Conservation (phyloP, 1,140 invertebrate species). For the Leptinotarsa defecta region DNA sequence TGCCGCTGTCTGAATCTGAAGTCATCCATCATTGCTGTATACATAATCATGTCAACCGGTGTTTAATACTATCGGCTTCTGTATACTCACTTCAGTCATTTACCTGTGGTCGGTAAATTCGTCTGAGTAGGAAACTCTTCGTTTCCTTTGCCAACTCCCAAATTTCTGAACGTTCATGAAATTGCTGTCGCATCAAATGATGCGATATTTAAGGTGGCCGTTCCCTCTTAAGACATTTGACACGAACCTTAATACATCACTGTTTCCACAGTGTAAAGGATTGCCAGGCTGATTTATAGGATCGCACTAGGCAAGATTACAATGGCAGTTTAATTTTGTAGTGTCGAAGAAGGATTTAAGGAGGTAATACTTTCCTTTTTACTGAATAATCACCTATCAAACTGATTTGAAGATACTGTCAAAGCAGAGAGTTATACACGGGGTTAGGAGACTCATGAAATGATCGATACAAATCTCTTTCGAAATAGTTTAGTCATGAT, state of each 20-base stretch:
- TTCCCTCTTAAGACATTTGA: slow-evolving; percentile 19
- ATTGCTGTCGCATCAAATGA: neutral
- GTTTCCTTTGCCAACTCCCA: no score
- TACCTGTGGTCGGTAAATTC: neutral
- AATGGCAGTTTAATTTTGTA: slow-evolving; percentile 26
- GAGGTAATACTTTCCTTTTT: slow-evolving; percentile 1
- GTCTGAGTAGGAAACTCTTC: neutral
- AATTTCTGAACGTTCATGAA: neutral
- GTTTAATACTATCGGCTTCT: no score
- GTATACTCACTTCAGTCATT: no score
- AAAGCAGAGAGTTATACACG: neutral
- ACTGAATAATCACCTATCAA: neutral
- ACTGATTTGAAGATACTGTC: neutral
- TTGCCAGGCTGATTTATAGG: slow-evolving; percentile 20
- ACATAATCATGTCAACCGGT: no score
- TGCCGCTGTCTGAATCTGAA: no score
- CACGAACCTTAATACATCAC: slow-evolving; percentile 21
- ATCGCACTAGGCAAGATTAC: slow-evolving; percentile 21
- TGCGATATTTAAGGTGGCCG: slow-evolving; percentile 18
- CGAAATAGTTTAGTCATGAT: no score
- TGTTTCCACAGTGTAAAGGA: neutral
- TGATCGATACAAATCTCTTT: no score
- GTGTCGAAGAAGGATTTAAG: slow-evolving; percentile 20
- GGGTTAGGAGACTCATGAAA: neutral
- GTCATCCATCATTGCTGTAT: no score